A percentile compares a stretch with the other conserved stretches of the same genome.
phyloP scores from a whole-genome alignment of 2,888 invertebrate species.

The Epinotia nisella region DNA sequence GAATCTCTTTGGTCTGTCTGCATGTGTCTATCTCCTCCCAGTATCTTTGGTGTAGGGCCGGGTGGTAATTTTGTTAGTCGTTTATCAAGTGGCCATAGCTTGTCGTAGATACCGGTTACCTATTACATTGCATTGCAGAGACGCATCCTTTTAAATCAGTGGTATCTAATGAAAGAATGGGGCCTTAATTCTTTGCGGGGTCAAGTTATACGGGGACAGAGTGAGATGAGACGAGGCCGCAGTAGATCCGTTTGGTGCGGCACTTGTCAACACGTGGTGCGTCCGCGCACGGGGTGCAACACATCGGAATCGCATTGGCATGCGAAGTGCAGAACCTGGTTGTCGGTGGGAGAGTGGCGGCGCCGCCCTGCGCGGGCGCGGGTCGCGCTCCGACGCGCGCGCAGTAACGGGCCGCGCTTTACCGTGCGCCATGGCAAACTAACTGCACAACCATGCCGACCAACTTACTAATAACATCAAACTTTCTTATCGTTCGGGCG shows the following conservation, averaged over 20 bases:
- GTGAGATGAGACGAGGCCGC: no score
- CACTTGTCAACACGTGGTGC: no score
- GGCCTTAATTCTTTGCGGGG: neutral
- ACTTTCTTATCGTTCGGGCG: no score
- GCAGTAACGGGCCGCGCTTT: conserved; percentile 12
- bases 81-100: neutral
- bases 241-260: no score
- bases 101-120: neutral
- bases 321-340: no score
- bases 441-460: conserved; percentile 1
- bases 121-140: neutral
- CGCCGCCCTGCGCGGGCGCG: neutral
- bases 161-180: neutral
- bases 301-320: no score
- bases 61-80: neutral
- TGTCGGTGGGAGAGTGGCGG: no score
- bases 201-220: neutral
- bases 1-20: no score
- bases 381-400: conserved; percentile 18
- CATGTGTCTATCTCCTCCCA: no score
- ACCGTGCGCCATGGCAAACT: neutral
- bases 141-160: neutral
- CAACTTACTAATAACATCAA: neutral
- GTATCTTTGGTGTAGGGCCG: no score
- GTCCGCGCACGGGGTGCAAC: no score